phyloP scores from a whole-genome alignment of 2,797 vertebrate genomes.

The Brachymystax lenok region DNA sequence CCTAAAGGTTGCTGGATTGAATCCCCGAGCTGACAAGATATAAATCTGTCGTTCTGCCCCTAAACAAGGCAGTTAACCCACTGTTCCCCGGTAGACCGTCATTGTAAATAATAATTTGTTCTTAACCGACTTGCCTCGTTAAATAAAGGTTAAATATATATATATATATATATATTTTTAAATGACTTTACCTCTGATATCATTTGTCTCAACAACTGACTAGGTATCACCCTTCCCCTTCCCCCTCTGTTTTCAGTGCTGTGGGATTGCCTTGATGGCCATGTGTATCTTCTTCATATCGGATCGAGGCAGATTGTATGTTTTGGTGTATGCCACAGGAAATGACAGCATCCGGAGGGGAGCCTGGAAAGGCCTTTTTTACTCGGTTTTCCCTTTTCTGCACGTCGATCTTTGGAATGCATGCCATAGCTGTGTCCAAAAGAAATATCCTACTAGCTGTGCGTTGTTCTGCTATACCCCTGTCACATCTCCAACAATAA shows the following conservation, averaged over 20 bases:
- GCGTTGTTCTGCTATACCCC: conserved; percentile 47
- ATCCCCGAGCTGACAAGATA: no score
- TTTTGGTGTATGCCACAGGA: conserved; percentile 71
- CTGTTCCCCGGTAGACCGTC: no score
- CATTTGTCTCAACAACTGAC: neutral
- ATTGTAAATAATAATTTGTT: no score
- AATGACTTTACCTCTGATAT: neutral
- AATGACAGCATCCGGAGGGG: conserved; percentile 73
- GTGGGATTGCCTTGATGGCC: conserved; percentile 76
- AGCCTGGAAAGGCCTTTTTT: conserved; percentile 82
- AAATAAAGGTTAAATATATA: no score
- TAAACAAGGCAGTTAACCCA: no score
- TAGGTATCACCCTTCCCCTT: neutral
- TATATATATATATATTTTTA: no score
- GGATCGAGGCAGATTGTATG: conserved; percentile 60
- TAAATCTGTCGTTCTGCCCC: no score
- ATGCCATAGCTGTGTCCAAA: conserved; percentile 71
- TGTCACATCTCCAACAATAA: neutral
- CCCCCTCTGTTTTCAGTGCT: conserved; percentile 66
- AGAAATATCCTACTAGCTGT: conserved; percentile 74
- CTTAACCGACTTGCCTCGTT: no score
- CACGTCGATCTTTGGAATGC: conserved; percentile 71
- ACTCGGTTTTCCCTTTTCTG: conserved; percentile 77
- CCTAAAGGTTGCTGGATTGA: no score
- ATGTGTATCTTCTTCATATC: conserved; percentile 82